A percentile compares a stretch with the other conserved stretches of the same genome.
These are phyloP conservation scores for Brachionus calyciflorus DNA, from an alignment of 1,140 invertebrate species.

Conservation along the genomic window DNA sequence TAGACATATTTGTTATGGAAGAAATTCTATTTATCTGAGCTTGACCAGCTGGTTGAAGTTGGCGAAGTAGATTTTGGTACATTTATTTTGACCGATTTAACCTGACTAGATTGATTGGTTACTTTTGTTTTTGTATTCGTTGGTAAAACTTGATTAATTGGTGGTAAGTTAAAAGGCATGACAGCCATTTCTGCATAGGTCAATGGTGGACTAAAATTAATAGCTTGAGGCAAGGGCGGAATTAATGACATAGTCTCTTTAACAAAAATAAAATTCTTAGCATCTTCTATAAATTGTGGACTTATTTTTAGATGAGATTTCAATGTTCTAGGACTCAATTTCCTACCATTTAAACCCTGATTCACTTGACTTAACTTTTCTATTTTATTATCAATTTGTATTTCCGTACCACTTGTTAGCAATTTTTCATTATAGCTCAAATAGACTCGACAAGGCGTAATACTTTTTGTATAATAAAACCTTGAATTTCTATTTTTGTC, in stretches of 20 bases:
- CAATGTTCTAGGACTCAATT: constrained; percentile 16
- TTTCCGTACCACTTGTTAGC: neutral
- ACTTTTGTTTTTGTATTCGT: neutral
- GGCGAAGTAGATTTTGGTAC: no score
- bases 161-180: neutral
- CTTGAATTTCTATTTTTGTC: constrained; percentile 33
- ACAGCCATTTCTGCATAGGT: constrained; percentile 36
- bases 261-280: constrained; percentile 25
- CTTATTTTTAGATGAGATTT: constrained; percentile 30
- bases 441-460: constrained; percentile 11
- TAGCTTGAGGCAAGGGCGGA: neutral
- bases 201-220: neutral
- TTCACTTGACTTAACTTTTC: constrained; percentile 21
- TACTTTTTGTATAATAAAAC: constrained; percentile 30
- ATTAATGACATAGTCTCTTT: constrained; percentile 32
- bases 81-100: no score
- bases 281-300: constrained; percentile 40
- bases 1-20: no score
- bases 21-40: no score
- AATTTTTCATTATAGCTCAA: constrained; percentile 35
- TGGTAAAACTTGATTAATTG: neutral
- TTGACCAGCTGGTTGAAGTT: no score
- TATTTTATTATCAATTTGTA: neutral
- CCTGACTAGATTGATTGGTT: no score
- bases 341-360: constrained; percentile 7